Conservation (phyloP, 1,140 invertebrate genomes). For the Teleogryllus occipitalis region DNA sequence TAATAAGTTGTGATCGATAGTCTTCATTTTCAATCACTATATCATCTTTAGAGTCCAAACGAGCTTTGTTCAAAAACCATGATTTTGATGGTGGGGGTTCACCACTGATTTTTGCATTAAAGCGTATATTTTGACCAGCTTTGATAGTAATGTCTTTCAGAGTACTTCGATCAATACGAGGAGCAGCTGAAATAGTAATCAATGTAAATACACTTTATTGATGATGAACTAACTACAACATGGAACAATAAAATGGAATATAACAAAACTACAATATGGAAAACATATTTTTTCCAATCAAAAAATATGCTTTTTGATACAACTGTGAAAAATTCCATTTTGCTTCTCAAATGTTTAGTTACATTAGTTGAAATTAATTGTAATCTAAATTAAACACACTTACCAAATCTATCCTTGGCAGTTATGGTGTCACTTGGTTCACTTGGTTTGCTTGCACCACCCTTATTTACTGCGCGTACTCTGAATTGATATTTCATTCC, state of each 20-base stretch:
- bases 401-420: constrained; percentile 76
- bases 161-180: constrained; percentile 84
- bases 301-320: neutral
- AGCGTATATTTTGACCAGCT: constrained; percentile 72
- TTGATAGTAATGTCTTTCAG: constrained; percentile 79
- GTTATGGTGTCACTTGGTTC: constrained; percentile 70
- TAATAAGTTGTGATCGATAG: constrained; percentile 73
- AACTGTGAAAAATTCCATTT: neutral
- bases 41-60: constrained; percentile 54
- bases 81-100: constrained; percentile 79
- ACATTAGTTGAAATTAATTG: no score
- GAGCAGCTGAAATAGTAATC: constrained; percentile 50
- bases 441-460: constrained; percentile 85
- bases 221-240: no score
- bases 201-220: neutral
- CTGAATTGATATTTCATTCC: constrained; percentile 95
- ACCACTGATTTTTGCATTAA: constrained; percentile 82
- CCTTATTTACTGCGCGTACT: constrained; percentile 91
- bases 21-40: constrained; percentile 76
- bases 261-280: neutral
- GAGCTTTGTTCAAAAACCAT: constrained; percentile 77
- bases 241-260: no score
- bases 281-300: neutral
- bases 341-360: neutral
- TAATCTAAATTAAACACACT: constrained; percentile 25